phyloP scores from a whole-genome alignment of 2,797 vertebrate genomes.

The Acipenser oxyrinchus region DNA sequence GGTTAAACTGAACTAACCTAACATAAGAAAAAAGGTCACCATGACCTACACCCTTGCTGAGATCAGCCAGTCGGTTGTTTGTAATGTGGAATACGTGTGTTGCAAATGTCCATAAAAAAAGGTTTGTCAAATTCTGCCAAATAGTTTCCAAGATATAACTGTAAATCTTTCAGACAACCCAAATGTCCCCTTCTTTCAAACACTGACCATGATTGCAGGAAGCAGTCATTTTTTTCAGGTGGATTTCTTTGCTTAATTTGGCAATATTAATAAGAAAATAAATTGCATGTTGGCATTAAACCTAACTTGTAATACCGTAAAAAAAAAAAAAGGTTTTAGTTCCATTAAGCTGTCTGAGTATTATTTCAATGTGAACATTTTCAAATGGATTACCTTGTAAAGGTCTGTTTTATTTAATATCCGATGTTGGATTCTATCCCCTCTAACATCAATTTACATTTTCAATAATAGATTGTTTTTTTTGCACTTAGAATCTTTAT shows the following conservation, averaged over 20 bases:
- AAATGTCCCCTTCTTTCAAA: neutral
- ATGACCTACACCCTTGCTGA: too few relatives aligned
- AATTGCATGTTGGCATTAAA: neutral
- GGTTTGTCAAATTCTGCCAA: too few relatives aligned
- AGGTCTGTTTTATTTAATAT: conserved; percentile 1
- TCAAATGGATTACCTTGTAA: neutral
- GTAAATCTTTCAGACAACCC: neutral
- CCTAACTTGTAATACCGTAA: neutral
- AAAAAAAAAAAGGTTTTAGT: neutral
- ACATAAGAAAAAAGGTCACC: too few relatives aligned
- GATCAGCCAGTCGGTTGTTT: too few relatives aligned
- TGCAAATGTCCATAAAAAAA: too few relatives aligned
- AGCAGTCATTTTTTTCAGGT: too few relatives aligned
- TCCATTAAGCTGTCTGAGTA: conserved; percentile 1
- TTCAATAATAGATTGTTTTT: neutral
- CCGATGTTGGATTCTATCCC: neutral
- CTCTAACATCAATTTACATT: neutral
- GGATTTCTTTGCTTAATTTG: too few relatives aligned
- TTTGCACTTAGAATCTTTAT: neutral
- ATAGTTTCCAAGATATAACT: too few relatives aligned
- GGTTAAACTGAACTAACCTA: too few relatives aligned
- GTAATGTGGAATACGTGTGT: too few relatives aligned
- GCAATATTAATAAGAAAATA: neutral
- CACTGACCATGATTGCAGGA: neutral
- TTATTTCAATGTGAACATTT: neutral